A percentile compares a stretch with the other conserved stretches of the same genome.
Conservation (phyloP, 1,140 invertebrate species). For the Sitodiplosis mosellana region DNA sequence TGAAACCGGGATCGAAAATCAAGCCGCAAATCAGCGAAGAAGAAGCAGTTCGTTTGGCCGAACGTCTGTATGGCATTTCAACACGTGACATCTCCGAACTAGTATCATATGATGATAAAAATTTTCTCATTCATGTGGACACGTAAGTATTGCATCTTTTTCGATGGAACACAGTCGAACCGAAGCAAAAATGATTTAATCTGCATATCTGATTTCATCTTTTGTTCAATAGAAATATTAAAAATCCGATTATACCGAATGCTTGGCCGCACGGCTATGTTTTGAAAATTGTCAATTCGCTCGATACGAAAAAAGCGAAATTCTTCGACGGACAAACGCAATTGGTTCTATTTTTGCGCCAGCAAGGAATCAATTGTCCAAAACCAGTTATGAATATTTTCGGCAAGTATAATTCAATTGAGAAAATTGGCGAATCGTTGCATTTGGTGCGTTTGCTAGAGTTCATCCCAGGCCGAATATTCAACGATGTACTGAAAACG, state of each 20-base stretch:
- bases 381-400: slow-evolving; percentile 43
- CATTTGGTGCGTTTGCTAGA: slow-evolving; percentile 54
- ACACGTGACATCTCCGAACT: slow-evolving; percentile 43
- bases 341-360: slow-evolving; percentile 44
- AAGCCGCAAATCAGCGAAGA: slow-evolving; percentile 35
- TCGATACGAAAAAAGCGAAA: slow-evolving; percentile 47
- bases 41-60: slow-evolving; percentile 32
- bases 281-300: slow-evolving; percentile 61
- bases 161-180: too few relatives aligned
- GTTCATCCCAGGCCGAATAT: slow-evolving; percentile 48
- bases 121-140: slow-evolving; percentile 35
- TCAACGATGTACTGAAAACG: slow-evolving; percentile 36
- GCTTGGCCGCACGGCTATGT: slow-evolving; percentile 46
- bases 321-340: slow-evolving; percentile 53
- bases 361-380: slow-evolving; percentile 40
- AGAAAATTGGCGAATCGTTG: slow-evolving; percentile 28
- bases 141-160: slow-evolving; percentile 4
- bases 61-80: slow-evolving; percentile 47
- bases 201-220: too few relatives aligned
- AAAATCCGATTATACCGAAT: slow-evolving; percentile 34
- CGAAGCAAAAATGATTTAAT: too few relatives aligned
- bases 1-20: slow-evolving; percentile 40
- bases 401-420: slow-evolving; percentile 39
- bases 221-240: slow-evolving; percentile 23
- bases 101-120: slow-evolving; percentile 67